phyloP scores from a whole-genome alignment of 2,113 vertebrate species.

The Alectura lathami region DNA sequence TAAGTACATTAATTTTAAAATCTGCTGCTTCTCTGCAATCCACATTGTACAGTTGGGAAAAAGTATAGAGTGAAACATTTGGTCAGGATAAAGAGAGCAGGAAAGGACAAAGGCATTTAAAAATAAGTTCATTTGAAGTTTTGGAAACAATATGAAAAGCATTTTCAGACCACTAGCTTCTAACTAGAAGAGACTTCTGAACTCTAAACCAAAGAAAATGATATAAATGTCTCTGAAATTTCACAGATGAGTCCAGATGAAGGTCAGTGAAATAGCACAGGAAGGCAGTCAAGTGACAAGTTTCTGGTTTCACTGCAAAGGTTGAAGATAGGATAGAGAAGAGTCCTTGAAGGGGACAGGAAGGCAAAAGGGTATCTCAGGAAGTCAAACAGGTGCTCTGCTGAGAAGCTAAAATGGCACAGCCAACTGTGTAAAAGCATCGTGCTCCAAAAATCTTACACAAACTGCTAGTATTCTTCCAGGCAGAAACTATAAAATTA shows the following conservation, averaged over 20 bases:
- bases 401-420: neutral
- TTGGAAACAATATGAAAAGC: neutral
- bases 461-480: fast-evolving
- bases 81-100: fast-evolving
- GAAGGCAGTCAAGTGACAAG: neutral
- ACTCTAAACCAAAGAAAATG: neutral
- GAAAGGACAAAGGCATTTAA: neutral
- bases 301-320: neutral
- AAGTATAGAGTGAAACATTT: neutral
- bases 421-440: neutral
- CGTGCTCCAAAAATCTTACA: neutral
- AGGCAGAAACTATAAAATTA: neutral
- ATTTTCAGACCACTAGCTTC: neutral
- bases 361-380: neutral
- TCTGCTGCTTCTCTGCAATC: neutral
- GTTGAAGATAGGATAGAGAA: neutral
- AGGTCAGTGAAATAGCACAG: neutral
- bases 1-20: neutral
- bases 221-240: fast-evolving
- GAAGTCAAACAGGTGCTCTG: neutral
- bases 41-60: neutral
- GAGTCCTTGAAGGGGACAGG: neutral
- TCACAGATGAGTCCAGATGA: neutral
- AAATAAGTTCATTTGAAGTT: neutral
- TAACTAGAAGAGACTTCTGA: neutral